Evolutionary conservation across 2,797 vertebrate species (phyloP), one percentile per base, ranked within the genome.

Genomic region (Ibycter americanus): DNA sequence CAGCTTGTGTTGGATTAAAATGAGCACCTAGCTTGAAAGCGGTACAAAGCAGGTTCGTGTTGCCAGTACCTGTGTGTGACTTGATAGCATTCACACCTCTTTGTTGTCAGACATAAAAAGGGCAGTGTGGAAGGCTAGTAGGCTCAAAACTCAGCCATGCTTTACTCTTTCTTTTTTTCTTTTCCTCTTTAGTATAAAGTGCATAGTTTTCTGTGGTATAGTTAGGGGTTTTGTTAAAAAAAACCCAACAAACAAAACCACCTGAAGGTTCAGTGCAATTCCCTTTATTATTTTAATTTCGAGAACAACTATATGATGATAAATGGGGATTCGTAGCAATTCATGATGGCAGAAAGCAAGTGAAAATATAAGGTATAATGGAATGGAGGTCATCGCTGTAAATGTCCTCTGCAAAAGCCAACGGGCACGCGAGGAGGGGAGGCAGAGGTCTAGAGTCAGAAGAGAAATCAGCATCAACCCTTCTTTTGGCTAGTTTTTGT

Each of bases 51-150:
- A 18, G 84, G 89, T 46, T 82, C 7, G 6, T 9, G 61, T 78
- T 84, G 83, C 78, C 38, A 12, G 65, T 58, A 76, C 85, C 87
- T 65, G 51, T 10, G 73, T 87, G 84, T 62, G 90, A 59, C 71
- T 62, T 23, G 36, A 31, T 7, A 49, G 56, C 55, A 11, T 52
- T 90, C 34, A 34, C 52, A 21, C 87, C 82, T 89, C 71, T 81
- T 42, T 59, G 79, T 78, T 78, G 52, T 89, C 77, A 44, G 73
- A 52, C 63, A 79, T 36, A 32, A 62, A 52, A 93, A 65, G 32
- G 72, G 74, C 65, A 58, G 26, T 6, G 19, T 19, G 4, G 54
- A 54, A 61, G 17, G 40, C 15, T 79, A 82, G 40, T 12, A 10
- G 59, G 59, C 92, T 81, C 93, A 29, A 65, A 88, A 82, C 51